Evolutionary conservation across 1,140 invertebrate species (phyloP), one percentile per base, ranked within the genome.

Genomic region (Drosophila guanche): DNA sequence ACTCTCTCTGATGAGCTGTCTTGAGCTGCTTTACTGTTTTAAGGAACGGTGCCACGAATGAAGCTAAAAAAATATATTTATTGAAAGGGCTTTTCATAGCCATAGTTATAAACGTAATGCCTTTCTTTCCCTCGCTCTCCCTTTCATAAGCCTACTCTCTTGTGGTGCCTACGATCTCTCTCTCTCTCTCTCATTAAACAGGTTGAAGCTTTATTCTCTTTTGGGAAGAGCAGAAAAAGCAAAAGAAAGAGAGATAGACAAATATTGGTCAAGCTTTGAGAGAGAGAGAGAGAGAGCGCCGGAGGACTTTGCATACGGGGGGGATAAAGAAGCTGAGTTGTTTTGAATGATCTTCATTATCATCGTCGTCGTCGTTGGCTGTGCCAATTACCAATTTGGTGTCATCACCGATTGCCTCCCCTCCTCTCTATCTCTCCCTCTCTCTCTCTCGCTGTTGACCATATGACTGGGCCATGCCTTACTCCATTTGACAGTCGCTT

Each of bases 201-300:
- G 80, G 80, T 84, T 84, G 55, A 50, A 50, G 53, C 53, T 33
- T 40, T 43, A 29, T 54, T 37, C 33, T 37, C 33, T 3, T 37
- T 37, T 46, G 29, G 40, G 25, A 54, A 53, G 29, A 57, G 29
- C 25, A 52, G 50, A 20, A 33, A 57, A 48, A 33, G 23, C 43
- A 60, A 43, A 45, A 71, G 7, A 41, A 48, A 57, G 40, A 37
- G 37, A 60, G 23, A 77, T 23, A 29, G n/a, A 57, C 68, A 66
- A 85, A 85, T 85, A 74, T 85, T 85, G 81, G 81, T 86, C 72
- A 85, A 86, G 53, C 79, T 79, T 37, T 12, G 10, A 37, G 33
- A 37, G 58, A 62, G 29, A 20, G 16, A 20, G 41, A 41, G 40
- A 27, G 47, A 51, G 25, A 20, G 7, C n/a, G 23, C 43, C 42